These are phyloP conservation scores for Darevskia mixta DNA, from an alignment of 2,797 vertebrate species.

Conservation along the genomic window DNA sequence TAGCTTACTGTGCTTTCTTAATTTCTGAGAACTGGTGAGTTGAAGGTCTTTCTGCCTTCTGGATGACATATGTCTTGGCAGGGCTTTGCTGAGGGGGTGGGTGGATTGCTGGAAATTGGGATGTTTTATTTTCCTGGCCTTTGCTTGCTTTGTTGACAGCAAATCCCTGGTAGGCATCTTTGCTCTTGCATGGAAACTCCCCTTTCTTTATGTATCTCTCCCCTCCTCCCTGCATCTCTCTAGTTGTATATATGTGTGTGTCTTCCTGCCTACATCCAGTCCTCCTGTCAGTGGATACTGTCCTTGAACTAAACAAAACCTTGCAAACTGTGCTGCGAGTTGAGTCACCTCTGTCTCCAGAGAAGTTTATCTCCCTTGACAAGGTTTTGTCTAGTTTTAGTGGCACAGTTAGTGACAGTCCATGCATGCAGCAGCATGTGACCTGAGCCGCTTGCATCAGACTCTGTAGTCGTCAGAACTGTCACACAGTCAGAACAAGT, in stretches of 20 bases:
- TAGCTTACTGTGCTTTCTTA: not conserved
- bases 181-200: not conserved
- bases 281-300: conserved; percentile 60
- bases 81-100: not conserved
- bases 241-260: rapidly evolving
- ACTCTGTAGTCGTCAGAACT: conserved; percentile 70
- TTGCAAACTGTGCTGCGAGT: conserved; percentile 52
- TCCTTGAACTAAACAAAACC: conserved; percentile 78
- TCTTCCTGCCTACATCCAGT: conserved; percentile 29
- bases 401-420: conserved; percentile 76
- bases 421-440: conserved; percentile 71
- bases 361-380: conserved; percentile 78
- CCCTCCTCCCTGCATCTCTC: rapidly evolving
- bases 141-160: conserved; percentile 24
- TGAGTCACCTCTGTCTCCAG: conserved; percentile 72
- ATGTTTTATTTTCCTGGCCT: conserved; percentile 18
- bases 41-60: not conserved
- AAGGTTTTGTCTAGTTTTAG: conserved; percentile 78
- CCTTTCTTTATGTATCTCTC: not conserved
- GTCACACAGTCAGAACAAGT: conserved; percentile 83
- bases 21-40: not conserved
- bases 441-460: conserved; percentile 69
- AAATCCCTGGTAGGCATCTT: conserved; percentile 5
- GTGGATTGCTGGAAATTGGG: not conserved
- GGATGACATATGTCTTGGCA: not conserved